Conservation (phyloP, 2,888 invertebrate genomes). For the Aspidiotus rigidus region DNA sequence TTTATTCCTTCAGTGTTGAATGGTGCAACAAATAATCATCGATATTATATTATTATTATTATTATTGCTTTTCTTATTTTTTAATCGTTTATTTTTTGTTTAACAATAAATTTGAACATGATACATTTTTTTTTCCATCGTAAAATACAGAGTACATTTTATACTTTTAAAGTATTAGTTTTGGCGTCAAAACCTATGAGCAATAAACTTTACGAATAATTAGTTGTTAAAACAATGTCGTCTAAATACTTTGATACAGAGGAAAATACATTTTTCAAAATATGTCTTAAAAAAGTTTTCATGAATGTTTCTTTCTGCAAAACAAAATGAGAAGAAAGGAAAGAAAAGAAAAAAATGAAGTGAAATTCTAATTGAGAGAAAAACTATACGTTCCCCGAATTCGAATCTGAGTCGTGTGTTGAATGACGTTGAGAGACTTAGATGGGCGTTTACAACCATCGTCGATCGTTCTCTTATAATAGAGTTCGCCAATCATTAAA, state of each 20-base stretch:
- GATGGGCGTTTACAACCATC: too few relatives aligned
- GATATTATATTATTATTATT: neutral
- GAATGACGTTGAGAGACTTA: too few relatives aligned
- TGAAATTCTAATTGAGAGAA: too few relatives aligned
- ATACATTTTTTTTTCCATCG: slow-evolving; percentile 17
- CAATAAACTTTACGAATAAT: slow-evolving; percentile 25
- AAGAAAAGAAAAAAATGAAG: neutral
- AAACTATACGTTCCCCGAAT: too few relatives aligned
- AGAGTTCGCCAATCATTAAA: neutral
- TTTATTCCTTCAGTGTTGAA: too few relatives aligned
- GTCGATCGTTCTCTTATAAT: too few relatives aligned
- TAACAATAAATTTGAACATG: slow-evolving; percentile 28
- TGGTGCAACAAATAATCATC: too few relatives aligned
- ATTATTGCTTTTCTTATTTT: slow-evolving; percentile 3
- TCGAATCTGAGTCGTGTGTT: too few relatives aligned
- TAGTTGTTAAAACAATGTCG: neutral
- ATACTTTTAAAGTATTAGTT: slow-evolving; percentile 20
- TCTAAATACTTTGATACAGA: too few relatives aligned
- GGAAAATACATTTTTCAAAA: neutral
- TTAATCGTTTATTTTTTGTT: slow-evolving; percentile 1
- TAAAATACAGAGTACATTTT: slow-evolving; percentile 21
- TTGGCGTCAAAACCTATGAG: slow-evolving; percentile 31
- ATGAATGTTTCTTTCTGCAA: neutral
- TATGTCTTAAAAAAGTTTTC: slow-evolving; percentile 12
- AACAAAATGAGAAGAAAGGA: slow-evolving; percentile 1